Evolutionary conservation across 1,140 invertebrate genomes (phyloP).

Genomic region (Galleria mellonella): DNA sequence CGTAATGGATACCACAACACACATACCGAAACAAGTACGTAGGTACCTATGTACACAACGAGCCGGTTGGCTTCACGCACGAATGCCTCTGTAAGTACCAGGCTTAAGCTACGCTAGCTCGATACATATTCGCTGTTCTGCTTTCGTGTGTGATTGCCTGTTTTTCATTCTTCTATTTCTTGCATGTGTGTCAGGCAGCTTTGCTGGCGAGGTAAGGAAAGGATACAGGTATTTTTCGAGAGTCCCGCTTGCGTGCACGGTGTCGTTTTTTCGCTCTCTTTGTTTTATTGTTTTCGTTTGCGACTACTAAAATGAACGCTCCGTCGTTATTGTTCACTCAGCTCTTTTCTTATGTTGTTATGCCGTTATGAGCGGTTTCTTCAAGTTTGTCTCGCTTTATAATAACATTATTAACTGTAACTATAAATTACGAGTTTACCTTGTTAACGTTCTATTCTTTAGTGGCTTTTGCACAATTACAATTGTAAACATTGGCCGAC

Average conservation of each 20-base stretch:
- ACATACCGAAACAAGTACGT: constrained; percentile 46
- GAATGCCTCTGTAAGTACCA: constrained; percentile 44
- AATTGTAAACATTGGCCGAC: no score
- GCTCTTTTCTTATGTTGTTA: constrained; percentile 26
- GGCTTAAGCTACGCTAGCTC: constrained; percentile 29
- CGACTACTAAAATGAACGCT: constrained; percentile 44
- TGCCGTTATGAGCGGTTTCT: constrained; percentile 28
- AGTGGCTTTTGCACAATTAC: constrained; percentile 4
- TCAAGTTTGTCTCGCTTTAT: constrained; percentile 25
- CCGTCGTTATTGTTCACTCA: constrained; percentile 48
- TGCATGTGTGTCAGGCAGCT: constrained; percentile 40
- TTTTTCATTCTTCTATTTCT: constrained; percentile 31
- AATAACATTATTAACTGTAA: constrained; percentile 34
- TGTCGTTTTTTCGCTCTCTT: constrained; percentile 50
- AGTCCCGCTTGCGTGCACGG: constrained; percentile 38
- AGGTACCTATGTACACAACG: constrained; percentile 25
- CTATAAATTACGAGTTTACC: constrained; percentile 34
- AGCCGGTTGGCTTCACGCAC: constrained; percentile 41
- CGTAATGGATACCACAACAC: constrained; percentile 64
- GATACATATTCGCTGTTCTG: constrained; percentile 9
- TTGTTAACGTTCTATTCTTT: constrained; percentile 45
- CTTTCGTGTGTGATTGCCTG: constrained; percentile 33
- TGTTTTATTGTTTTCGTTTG: constrained; percentile 55
- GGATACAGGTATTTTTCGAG: constrained; percentile 39
- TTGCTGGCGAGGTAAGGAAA: constrained; percentile 14